phyloP scores from a whole-genome alignment of 2,113 vertebrate species.

The Pseudorasbora parva region DNA sequence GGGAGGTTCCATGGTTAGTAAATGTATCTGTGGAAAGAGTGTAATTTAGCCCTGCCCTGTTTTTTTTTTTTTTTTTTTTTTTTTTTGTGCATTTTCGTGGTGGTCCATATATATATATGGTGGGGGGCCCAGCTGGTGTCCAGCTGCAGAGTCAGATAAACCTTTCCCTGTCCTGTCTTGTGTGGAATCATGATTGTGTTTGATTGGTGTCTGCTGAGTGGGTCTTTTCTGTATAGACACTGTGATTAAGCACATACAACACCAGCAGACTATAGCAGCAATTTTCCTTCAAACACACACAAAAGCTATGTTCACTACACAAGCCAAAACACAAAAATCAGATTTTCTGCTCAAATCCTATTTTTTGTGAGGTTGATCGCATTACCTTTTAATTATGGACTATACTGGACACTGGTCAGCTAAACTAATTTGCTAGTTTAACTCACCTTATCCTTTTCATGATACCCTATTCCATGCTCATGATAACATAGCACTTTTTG shows the following conservation, averaged over 20 bases:
- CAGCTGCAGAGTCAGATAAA: constrained; percentile 35
- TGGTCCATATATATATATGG: background rate
- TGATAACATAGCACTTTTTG: background rate
- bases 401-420: background rate
- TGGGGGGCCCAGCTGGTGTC: constrained; percentile 28
- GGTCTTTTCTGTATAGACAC: constrained; percentile 5
- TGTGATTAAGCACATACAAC: background rate
- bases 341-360: background rate
- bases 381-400: background rate
- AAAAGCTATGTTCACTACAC: background rate
- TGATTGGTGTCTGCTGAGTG: constrained; percentile 21
- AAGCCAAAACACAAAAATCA: background rate
- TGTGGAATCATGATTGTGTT: constrained; percentile 15
- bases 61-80: constrained; percentile 6
- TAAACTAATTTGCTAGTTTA: background rate
- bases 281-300: background rate
- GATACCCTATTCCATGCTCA: too few species aligned
- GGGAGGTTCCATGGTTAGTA: constrained; percentile 13
- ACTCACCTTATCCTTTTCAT: background rate
- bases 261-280: background rate
- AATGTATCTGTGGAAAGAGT: background rate
- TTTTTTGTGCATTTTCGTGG: background rate
- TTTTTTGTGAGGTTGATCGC: background rate
- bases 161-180: background rate
- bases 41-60: constrained; percentile 1